phyloP scores from a whole-genome alignment of 2,113 vertebrate species.

The Varanus salvator region DNA sequence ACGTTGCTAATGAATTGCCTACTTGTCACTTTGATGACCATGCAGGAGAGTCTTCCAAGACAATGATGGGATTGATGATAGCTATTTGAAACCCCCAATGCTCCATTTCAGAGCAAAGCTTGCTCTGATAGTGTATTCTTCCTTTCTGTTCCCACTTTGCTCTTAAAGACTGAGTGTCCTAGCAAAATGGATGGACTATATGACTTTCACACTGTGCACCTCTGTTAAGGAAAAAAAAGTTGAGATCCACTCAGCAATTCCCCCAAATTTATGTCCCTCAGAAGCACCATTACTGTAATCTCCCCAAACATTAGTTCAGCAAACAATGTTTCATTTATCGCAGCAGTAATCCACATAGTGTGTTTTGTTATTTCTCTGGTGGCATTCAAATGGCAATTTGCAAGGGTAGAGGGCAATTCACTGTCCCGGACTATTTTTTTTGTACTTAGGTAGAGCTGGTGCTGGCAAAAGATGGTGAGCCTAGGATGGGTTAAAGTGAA shows the following conservation, averaged over 20 bases:
- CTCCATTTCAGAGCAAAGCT: slow-evolving; percentile 52
- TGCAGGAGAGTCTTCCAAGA: slow-evolving; percentile 47
- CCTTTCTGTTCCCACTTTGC: slow-evolving; percentile 63
- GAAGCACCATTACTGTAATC: slow-evolving; percentile 61
- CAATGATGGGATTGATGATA: slow-evolving; percentile 56
- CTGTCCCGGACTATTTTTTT: slow-evolving; percentile 66
- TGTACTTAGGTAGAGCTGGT: slow-evolving; percentile 70
- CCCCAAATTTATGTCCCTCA: slow-evolving; percentile 56
- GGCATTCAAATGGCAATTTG: slow-evolving; percentile 68
- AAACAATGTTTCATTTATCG: slow-evolving; percentile 65
- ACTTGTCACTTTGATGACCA: slow-evolving; percentile 55
- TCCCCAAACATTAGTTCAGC: slow-evolving; percentile 74
- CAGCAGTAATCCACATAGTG: slow-evolving; percentile 59
- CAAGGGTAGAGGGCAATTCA: slow-evolving; percentile 67
- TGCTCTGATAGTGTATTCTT: slow-evolving; percentile 52
- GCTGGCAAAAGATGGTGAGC: slow-evolving; percentile 62
- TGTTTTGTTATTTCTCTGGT: slow-evolving; percentile 61
- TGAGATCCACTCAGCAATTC: slow-evolving; percentile 58
- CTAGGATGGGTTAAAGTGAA: slow-evolving; percentile 50
- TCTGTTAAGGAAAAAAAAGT: slow-evolving; percentile 36
- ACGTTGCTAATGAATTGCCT: slow-evolving; percentile 41
- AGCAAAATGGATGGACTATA: slow-evolving; percentile 31
- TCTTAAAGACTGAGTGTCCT: slow-evolving; percentile 61
- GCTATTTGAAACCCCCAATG: slow-evolving; percentile 55
- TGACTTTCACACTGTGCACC: slow-evolving; percentile 26